phyloP scores from a whole-genome alignment of 2,888 invertebrate genomes.

The Heliothis peltigera region DNA sequence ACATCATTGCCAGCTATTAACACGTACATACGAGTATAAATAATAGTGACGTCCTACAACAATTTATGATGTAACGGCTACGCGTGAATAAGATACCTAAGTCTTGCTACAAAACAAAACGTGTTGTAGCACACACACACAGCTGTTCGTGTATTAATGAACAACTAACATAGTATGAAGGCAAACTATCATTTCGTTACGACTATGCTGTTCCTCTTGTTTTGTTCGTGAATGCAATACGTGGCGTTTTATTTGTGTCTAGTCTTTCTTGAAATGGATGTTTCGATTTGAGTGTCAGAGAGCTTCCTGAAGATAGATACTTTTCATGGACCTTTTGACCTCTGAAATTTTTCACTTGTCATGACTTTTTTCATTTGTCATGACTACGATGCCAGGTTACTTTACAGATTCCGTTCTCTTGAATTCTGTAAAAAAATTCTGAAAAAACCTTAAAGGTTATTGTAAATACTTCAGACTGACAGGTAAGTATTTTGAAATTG shows the following conservation, averaged over 20 bases:
- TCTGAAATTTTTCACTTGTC: neutral
- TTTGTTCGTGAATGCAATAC: conserved; percentile 22
- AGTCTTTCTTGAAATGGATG: conserved; percentile 20
- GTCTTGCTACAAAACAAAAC: conserved; percentile 17
- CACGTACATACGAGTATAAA: too few relatives aligned
- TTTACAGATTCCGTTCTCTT: too few relatives aligned
- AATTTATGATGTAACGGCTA: conserved; percentile 2
- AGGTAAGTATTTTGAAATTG: too few relatives aligned
- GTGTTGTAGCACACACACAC: conserved; percentile 48
- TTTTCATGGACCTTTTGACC: conserved; percentile 2
- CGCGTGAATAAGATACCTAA: conserved; percentile 21
- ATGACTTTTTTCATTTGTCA: too few relatives aligned
- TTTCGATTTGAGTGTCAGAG: conserved; percentile 4
- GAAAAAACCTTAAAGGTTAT: too few relatives aligned
- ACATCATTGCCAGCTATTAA: neutral
- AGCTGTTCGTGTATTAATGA: conserved; percentile 54
- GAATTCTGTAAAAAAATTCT: too few relatives aligned
- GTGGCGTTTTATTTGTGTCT: conserved; percentile 49
- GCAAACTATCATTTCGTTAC: conserved; percentile 35
- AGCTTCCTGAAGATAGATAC: conserved; percentile 7
- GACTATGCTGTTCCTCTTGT: conserved; percentile 48
- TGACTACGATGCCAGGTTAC: too few relatives aligned
- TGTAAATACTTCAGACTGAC: too few relatives aligned
- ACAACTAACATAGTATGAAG: conserved; percentile 33
- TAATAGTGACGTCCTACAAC: conserved; percentile 11